Evolutionary conservation across 2,888 invertebrate species (phyloP).

Genomic region (Trichogramma evanescens): DNA sequence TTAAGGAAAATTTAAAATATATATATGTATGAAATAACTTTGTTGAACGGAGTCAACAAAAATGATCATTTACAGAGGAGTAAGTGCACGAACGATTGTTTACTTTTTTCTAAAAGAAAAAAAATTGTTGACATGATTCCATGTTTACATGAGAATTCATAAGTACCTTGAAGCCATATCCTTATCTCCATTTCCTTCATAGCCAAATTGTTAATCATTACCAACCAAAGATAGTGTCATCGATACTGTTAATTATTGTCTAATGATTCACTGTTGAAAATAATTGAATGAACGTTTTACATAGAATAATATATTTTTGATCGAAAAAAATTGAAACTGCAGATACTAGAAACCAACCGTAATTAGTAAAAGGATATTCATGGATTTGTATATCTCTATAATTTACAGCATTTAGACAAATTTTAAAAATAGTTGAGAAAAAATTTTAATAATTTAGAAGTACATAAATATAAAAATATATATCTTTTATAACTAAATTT

Average conservation of each 20-base stretch:
- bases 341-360: too few relatives aligned
- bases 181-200: conserved; percentile 10
- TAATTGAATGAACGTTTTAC: not conserved
- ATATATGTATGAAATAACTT: conserved; percentile 14
- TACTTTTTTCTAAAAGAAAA: not conserved
- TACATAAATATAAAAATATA: not conserved
- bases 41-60: conserved; percentile 14
- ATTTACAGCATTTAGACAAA: conserved; percentile 7
- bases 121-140: not conserved
- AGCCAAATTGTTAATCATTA: conserved; percentile 2
- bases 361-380: not conserved
- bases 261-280: not conserved
- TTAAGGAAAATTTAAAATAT: conserved; percentile 6
- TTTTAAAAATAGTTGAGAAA: conserved; percentile 1
- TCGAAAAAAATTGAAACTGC: too few relatives aligned
- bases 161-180: conserved; percentile 6
- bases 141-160: conserved; percentile 4
- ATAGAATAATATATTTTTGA: not conserved
- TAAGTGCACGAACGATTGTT: conserved; percentile 22
- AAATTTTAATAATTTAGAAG: not conserved
- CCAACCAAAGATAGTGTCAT: conserved; percentile 8
- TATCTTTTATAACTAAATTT: not conserved
- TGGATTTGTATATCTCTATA: not conserved
- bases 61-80: conserved; percentile 6
- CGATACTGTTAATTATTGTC: not conserved